Conservation (phyloP, 23 tunicate genomes). For the Aplidium turbinatum region DNA sequence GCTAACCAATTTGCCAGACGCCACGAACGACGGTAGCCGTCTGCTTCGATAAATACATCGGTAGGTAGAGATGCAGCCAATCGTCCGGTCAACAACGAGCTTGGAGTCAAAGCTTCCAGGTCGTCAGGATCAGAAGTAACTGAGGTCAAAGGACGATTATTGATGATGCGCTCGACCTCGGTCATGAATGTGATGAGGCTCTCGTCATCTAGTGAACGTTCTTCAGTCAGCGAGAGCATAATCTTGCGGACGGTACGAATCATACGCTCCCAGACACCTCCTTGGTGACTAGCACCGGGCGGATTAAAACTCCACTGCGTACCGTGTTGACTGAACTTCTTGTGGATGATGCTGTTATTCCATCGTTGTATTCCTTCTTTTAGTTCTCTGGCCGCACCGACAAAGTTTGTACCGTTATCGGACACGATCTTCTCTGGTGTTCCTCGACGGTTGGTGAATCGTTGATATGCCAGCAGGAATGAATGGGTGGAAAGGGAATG, state of each 20-base stretch:
- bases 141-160: slow-evolving; percentile 26
- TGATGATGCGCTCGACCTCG: slow-evolving; percentile 24
- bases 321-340: slow-evolving; percentile 12
- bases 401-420: slow-evolving; percentile 28
- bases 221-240: slow-evolving; percentile 9
- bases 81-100: slow-evolving; percentile 15
- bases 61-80: slow-evolving; percentile 26
- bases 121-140: slow-evolving; percentile 31
- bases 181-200: slow-evolving; percentile 3
- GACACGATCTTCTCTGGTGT: slow-evolving; percentile 8
- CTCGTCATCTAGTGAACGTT: slow-evolving; percentile 15
- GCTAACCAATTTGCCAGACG: background rate
- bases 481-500: slow-evolving; percentile 30
- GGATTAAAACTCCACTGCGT: slow-evolving; percentile 5
- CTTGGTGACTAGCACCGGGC: slow-evolving; percentile 28
- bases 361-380: slow-evolving; percentile 8
- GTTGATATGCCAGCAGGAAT: slow-evolving; percentile 27
- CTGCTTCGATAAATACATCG: slow-evolving; percentile 31
- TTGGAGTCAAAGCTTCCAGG: slow-evolving; percentile 22
- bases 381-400: slow-evolving; percentile 14
- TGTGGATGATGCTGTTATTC: background rate
- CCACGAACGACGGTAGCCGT: slow-evolving; percentile 16
- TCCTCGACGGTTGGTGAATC: slow-evolving; percentile 21
- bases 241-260: slow-evolving; percentile 9
- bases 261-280: slow-evolving; percentile 23